Evolutionary conservation across 2,797 vertebrate species (phyloP).

Genomic region (Sebastes taczanowskii): DNA sequence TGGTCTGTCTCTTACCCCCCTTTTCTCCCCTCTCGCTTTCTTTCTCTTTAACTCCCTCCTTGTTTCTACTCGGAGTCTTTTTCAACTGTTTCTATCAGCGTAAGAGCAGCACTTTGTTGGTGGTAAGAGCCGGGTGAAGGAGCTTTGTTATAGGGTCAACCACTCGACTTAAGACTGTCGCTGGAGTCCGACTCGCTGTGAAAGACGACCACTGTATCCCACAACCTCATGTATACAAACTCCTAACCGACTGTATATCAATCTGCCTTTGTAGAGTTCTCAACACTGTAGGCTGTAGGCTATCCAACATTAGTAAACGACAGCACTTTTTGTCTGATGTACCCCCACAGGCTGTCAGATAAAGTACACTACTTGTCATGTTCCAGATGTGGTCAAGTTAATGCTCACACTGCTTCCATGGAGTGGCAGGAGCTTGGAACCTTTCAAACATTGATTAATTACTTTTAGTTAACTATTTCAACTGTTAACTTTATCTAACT

Average conservation of each 20-base stretch:
- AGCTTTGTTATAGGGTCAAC: constrained; percentile 65
- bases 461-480: background rate
- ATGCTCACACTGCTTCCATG: background rate
- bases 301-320: background rate
- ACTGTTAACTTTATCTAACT: too few species aligned
- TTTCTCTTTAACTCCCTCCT: constrained; percentile 72
- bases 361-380: background rate
- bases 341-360: background rate
- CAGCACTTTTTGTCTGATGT: background rate
- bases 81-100: constrained; percentile 64
- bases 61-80: constrained; percentile 60
- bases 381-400: constrained; percentile 11
- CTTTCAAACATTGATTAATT: background rate
- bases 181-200: constrained; percentile 27
- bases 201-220: constrained; percentile 36
- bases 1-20: constrained; percentile 81
- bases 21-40: constrained; percentile 61
- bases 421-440: background rate
- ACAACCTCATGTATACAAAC: constrained; percentile 59
- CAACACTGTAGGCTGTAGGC: background rate
- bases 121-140: constrained; percentile 54
- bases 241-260: constrained; percentile 23
- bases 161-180: constrained; percentile 56
- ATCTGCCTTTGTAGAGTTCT: constrained; percentile 22
- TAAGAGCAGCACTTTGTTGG: constrained; percentile 69